Conservation (phyloP, 2,113 vertebrate species). For the Erpornis zantholeuca region DNA sequence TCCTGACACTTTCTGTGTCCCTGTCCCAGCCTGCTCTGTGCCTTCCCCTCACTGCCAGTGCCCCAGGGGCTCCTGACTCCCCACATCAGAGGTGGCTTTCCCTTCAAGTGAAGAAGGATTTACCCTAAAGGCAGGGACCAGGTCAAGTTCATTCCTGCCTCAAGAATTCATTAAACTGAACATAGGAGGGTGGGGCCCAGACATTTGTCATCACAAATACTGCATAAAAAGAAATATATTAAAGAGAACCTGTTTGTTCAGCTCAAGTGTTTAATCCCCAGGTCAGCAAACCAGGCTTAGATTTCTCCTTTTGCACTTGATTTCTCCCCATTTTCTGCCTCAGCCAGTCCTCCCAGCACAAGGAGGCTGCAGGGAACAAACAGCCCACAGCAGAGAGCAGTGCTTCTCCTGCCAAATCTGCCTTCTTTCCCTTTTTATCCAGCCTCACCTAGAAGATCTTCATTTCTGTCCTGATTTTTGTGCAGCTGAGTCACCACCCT, state of each 20-base stretch:
- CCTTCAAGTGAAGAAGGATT: neutral
- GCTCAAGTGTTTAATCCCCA: constrained; percentile 17
- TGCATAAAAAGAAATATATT: constrained; percentile 4
- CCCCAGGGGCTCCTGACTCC: neutral
- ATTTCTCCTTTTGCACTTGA: neutral
- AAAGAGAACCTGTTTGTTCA: constrained; percentile 46
- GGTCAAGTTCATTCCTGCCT: constrained; percentile 64
- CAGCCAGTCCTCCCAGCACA: neutral
- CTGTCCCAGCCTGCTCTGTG: neutral
- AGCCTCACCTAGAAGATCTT: neutral
- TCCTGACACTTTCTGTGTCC: neutral
- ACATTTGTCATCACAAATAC: constrained; percentile 54
- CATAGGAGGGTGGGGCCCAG: constrained; percentile 38
- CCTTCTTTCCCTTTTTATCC: neutral
- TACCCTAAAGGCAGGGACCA: neutral
- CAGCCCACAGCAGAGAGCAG: neutral
- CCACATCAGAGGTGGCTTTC: neutral
- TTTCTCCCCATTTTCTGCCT: neutral
- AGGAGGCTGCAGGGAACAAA: neutral
- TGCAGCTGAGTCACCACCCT: neutral
- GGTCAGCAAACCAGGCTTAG: neutral
- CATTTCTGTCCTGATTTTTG: constrained; percentile 4
- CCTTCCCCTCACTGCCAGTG: neutral
- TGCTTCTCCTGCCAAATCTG: neutral
- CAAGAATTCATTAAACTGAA: constrained; percentile 37